Conservation (phyloP, 2,797 vertebrate species). For the Myotis findleyi region DNA sequence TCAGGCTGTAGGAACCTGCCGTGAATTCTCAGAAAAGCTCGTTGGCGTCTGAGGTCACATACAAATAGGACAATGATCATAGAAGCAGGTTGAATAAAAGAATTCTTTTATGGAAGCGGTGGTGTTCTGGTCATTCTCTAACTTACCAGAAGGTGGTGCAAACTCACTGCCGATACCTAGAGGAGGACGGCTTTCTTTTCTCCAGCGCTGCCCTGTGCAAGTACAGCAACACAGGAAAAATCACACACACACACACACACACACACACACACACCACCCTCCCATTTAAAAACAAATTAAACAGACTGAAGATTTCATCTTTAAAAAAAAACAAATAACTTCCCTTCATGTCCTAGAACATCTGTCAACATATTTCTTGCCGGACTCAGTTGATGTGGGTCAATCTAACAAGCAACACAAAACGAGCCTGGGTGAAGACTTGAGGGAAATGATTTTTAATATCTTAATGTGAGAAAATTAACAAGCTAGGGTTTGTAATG, state of each 20-base stretch:
- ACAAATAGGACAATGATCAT: slow-evolving; percentile 38
- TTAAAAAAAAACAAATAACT: slow-evolving; percentile 27
- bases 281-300: slow-evolving; percentile 57
- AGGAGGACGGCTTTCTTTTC: background rate
- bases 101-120: background rate
- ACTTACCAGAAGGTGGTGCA: slow-evolving; percentile 94
- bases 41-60: slow-evolving; percentile 37
- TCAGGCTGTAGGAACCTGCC: background rate
- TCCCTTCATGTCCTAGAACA: background rate
- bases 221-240: slow-evolving; percentile 54
- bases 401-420: slow-evolving; percentile 30
- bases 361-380: slow-evolving; percentile 36
- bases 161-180: slow-evolving; percentile 85
- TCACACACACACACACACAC: too few relatives aligned
- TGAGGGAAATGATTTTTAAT: slow-evolving; percentile 43
- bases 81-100: background rate
- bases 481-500: background rate
- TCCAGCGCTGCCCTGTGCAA: background rate
- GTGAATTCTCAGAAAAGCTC: slow-evolving; percentile 24
- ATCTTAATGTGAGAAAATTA: slow-evolving; percentile 67
- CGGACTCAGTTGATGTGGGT: background rate
- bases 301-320: slow-evolving; percentile 49
- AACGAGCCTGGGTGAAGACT: slow-evolving; percentile 52
- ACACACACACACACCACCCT: background rate
- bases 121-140: slow-evolving; percentile 73